Conservation (phyloP, 2,797 vertebrate species). For the Pelochelys cantorii region DNA sequence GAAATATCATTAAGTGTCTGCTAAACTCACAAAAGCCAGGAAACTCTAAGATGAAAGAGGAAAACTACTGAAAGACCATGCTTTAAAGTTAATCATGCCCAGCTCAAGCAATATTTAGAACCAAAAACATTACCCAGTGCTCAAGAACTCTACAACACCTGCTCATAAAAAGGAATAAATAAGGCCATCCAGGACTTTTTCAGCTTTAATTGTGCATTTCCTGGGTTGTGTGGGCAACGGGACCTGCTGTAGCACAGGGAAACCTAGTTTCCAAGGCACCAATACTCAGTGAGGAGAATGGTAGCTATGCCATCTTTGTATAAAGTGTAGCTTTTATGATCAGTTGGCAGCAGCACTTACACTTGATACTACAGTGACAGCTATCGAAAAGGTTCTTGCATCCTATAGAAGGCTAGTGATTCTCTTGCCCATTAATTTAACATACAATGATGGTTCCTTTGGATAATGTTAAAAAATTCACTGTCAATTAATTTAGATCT, state of each 20-base stretch:
- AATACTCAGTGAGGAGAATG: neutral
- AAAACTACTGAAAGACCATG: neutral
- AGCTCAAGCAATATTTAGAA: neutral
- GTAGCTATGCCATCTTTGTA: neutral
- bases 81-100: neutral
- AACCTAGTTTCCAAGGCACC: neutral
- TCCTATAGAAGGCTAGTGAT: no score
- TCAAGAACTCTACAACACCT: neutral
- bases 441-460: neutral
- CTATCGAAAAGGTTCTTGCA: neutral
- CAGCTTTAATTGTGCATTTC: neutral
- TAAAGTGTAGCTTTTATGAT: neutral
- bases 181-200: neutral
- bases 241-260: neutral
- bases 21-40: neutral
- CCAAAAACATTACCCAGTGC: neutral
- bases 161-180: neutral
- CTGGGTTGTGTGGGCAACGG: neutral
- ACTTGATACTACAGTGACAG: neutral
- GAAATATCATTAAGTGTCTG: neutral
- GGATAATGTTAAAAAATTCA: neutral
- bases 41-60: neutral
- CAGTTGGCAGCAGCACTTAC: fast-evolving
- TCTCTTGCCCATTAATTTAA: neutral
- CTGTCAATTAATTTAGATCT: neutral